These are phyloP conservation scores for Hydropsyche tenuis DNA, from an alignment of 1,140 invertebrate genomes.

Conservation along the genomic window DNA sequence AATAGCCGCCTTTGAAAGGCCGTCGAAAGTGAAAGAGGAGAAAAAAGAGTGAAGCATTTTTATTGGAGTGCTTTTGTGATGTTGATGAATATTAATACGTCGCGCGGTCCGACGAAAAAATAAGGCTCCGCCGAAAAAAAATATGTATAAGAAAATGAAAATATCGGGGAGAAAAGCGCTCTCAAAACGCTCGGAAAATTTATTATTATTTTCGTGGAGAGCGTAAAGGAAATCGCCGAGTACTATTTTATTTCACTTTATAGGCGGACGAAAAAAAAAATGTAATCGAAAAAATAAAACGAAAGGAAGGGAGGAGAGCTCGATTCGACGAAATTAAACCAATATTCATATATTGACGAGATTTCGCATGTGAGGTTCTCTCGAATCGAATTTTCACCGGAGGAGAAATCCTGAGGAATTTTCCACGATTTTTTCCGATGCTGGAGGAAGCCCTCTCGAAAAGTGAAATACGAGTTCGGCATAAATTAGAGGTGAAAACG, in stretches of 20 bases:
- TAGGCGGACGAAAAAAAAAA: no score
- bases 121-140: background rate
- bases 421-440: background rate
- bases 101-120: background rate
- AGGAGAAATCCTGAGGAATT: background rate
- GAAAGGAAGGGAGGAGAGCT: background rate
- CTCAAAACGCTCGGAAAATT: conserved; percentile 13
- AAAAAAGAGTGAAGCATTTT: conserved; percentile 14
- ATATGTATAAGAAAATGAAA: background rate
- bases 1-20: conserved; percentile 1
- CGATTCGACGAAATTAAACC: background rate
- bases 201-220: conserved; percentile 13
- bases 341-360: conserved; percentile 4
- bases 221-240: background rate
- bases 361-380: background rate
- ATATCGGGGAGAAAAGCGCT: background rate
- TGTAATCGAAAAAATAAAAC: conserved; percentile 1
- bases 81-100: conserved; percentile 30
- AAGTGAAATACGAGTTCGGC: background rate
- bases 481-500: conserved; percentile 2
- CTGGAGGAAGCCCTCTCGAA: background rate
- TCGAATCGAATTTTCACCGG: no score
- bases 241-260: no score
- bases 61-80: conserved; percentile 26
- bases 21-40: background rate